phyloP scores from a whole-genome alignment of 2,888 invertebrate genomes.

The Stegophylla sp. region DNA sequence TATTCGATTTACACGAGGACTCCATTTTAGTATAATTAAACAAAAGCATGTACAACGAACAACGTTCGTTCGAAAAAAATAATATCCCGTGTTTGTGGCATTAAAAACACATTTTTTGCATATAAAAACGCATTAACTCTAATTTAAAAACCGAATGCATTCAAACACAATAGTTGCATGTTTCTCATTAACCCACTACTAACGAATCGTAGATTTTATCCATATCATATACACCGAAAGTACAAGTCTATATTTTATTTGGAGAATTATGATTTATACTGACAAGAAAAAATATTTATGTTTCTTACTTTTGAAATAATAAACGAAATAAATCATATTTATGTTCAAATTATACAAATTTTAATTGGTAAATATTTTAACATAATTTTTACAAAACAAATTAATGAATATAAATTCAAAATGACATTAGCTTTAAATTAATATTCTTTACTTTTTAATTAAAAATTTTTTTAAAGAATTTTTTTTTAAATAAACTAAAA shows the following conservation, averaged over 20 bases:
- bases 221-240: constrained; percentile 12
- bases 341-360: constrained; percentile 47
- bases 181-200: constrained; percentile 37
- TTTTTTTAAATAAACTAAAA: not conserved
- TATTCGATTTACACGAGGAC: not conserved
- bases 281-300: constrained; percentile 34
- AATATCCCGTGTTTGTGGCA: not conserved
- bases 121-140: constrained; percentile 21
- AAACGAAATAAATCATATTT: constrained; percentile 40
- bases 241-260: constrained; percentile 37
- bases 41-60: not conserved
- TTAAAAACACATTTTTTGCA: not conserved
- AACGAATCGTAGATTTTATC: constrained; percentile 53
- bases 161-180: constrained; percentile 31
- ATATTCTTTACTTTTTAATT: not conserved
- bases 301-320: constrained; percentile 20
- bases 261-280: constrained; percentile 39
- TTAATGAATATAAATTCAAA: constrained; percentile 35
- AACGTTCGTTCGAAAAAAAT: not conserved
- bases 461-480: no score
- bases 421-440: not conserved
- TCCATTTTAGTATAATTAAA: not conserved
- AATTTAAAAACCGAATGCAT: constrained; percentile 27
- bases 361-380: constrained; percentile 52
- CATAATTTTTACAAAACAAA: constrained; percentile 18